Base-by-base conservation (phyloP, 2,888 invertebrate species). In the Ectropis crepuscularia region DNA sequence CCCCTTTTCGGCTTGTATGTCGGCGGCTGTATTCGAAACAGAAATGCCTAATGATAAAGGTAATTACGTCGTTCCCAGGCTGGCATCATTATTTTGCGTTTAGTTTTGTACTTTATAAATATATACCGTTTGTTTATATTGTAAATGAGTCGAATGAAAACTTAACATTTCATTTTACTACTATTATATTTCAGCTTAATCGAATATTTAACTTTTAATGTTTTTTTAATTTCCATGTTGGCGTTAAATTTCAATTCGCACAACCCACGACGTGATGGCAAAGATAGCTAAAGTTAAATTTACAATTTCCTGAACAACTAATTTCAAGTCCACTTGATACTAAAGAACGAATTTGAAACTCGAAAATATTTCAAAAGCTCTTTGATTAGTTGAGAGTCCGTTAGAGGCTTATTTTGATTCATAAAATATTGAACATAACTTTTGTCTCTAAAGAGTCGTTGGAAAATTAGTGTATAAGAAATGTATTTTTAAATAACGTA, bases 1-100 rank as follows among this genome's bases (percentile, higher is more conserved):
- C 75, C 78, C 59, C 74, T 73, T 80, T 81, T 77, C 67, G 71
- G 69, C 65, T 68, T 72, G 69, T 69, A 71, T 76, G 76, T 72
- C 69, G 71, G 65, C 65, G 66, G 71, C 70, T 69, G 74, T 77
- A 74, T 74, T 79, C 67, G 71, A 70, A 69, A 67, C 68, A 59
- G 65, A 73, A 73, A 76, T 74, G 70, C 67, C 73, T 69, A 70
- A 72, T 70, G 69, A 65, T 70, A 72, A 73, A 64, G 67, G 72
- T 70, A 73, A 75, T 69, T 75, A 70, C 73, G 70, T 74, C 73
- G 68, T 64, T 72, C 73, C 71, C 71, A 69, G 64, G 68, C 65
- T 55, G 65, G 68, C 63, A 74, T 72, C 72, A 74, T 79, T 75
- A 75, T 75, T 77, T 71, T 69, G 65, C 75, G 67, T 77, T 71